These are phyloP conservation scores for Macrosteles quadrilineatus DNA, from an alignment of 1,140 invertebrate genomes.

Conservation along the genomic window DNA sequence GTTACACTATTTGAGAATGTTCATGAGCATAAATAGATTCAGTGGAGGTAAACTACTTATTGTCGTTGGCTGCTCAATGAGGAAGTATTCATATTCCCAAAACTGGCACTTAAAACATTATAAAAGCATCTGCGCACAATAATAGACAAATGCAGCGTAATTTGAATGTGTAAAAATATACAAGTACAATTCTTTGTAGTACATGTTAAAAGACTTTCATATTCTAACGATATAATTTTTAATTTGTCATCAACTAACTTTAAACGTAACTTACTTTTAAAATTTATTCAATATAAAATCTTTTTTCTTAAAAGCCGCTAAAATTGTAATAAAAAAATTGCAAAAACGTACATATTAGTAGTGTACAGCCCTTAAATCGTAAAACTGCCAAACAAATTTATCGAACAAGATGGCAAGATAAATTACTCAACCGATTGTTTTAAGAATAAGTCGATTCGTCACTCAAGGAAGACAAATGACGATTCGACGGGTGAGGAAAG, in stretches of 20 bases:
- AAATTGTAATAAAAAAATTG: conserved; percentile 21
- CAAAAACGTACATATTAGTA: conserved; percentile 15
- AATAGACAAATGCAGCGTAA: conserved; percentile 20
- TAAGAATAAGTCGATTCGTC: not conserved
- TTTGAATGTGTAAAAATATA: conserved; percentile 25
- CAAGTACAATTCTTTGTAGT: conserved; percentile 23
- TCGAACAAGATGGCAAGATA: conserved; percentile 17
- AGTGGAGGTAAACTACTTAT: not conserved
- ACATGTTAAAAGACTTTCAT: conserved; percentile 23
- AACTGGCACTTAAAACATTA: conserved; percentile 3
- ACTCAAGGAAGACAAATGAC: not conserved
- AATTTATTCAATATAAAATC: conserved; percentile 26
- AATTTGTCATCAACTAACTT: not conserved
- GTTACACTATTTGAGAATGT: no score
- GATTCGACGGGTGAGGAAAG: not conserved
- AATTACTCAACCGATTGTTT: conserved; percentile 19
- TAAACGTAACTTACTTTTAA: conserved; percentile 5
- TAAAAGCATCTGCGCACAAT: conserved; percentile 20
- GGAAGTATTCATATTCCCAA: conserved; percentile 18
- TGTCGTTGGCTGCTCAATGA: not conserved
- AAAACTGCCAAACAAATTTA: conserved; percentile 17
- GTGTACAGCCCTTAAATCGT: conserved; percentile 24
- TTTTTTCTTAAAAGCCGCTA: conserved; percentile 18
- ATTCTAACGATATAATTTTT: conserved; percentile 21
- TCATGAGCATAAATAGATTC: not conserved